Conservation (phyloP, 2,888 invertebrate genomes). For the Heteromurus nitidus region DNA sequence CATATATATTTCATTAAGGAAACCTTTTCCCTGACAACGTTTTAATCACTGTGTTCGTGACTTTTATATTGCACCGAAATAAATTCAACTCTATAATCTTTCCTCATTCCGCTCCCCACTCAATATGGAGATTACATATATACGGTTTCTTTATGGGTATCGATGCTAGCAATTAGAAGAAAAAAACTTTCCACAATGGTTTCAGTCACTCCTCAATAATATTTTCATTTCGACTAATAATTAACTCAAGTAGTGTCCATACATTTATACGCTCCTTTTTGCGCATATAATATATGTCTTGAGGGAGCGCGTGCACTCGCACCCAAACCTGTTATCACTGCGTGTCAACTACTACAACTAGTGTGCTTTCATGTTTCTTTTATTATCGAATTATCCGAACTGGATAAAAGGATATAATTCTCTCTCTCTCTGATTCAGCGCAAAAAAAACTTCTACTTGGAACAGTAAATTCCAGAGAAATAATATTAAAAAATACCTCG, state of each 20-base stretch:
- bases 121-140: no score
- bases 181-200: no score
- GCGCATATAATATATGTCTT: background rate
- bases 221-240: conserved; percentile 1
- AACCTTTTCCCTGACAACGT: conserved; percentile 36
- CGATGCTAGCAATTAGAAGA: no score
- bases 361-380: background rate
- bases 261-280: background rate
- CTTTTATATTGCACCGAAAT: conserved; percentile 14
- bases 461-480: no score
- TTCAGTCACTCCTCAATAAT: no score
- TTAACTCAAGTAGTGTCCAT: background rate
- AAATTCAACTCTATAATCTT: background rate
- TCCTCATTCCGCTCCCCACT: no score
- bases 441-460: no score
- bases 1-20: conserved; percentile 41
- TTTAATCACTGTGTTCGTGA: conserved; percentile 45
- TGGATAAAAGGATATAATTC: no score
- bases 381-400: conserved; percentile 5
- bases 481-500: no score
- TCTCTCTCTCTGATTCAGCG: background rate
- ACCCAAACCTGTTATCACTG: background rate
- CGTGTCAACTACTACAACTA: background rate
- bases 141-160: no score
- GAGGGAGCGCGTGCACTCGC: background rate